Percentiles rank a stretch among this genome's conserved stretches.
phyloP scores from a whole-genome alignment of 2,888 invertebrate genomes.

The Salticus scenicus region DNA sequence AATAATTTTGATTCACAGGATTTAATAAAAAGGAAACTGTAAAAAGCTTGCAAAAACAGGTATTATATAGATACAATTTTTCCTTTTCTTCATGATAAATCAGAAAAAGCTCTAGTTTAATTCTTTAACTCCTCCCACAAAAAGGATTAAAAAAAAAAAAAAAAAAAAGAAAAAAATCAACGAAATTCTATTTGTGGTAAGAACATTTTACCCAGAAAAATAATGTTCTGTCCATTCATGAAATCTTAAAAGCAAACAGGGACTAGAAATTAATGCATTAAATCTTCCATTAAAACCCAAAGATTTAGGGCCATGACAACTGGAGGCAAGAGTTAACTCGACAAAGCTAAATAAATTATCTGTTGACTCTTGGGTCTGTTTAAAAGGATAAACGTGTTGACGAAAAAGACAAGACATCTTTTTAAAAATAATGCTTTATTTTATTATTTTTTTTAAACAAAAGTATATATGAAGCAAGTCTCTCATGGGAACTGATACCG shows the following conservation, averaged over 20 bases:
- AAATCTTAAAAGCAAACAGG: not conserved
- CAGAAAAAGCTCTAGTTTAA: too few species aligned
- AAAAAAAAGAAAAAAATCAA: too few species aligned
- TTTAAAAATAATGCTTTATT: slow-evolving; percentile 1
- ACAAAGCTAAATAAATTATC: slow-evolving; percentile 25
- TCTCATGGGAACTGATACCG: not conserved
- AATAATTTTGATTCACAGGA: too few species aligned
- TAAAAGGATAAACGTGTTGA: slow-evolving; percentile 27
- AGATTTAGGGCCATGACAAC: slow-evolving; percentile 12
- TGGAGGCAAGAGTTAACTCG: not conserved
- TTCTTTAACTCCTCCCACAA: too few species aligned
- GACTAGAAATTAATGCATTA: not conserved
- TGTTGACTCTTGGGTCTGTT: slow-evolving; percentile 6
- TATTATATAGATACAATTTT: too few species aligned
- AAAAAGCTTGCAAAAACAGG: too few species aligned
- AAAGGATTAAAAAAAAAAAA: too few species aligned
- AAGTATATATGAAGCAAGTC: not conserved
- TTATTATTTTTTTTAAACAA: not conserved
- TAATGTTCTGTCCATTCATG: not conserved
- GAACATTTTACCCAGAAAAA: not conserved
- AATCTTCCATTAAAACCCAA: slow-evolving; percentile 15
- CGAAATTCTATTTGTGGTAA: not conserved
- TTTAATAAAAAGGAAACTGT: too few species aligned
- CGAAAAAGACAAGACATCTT: slow-evolving; percentile 15
- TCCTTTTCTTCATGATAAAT: too few species aligned